Conservation (phyloP, 2,797 vertebrate genomes). For the Heteromormyrus szaboi region DNA sequence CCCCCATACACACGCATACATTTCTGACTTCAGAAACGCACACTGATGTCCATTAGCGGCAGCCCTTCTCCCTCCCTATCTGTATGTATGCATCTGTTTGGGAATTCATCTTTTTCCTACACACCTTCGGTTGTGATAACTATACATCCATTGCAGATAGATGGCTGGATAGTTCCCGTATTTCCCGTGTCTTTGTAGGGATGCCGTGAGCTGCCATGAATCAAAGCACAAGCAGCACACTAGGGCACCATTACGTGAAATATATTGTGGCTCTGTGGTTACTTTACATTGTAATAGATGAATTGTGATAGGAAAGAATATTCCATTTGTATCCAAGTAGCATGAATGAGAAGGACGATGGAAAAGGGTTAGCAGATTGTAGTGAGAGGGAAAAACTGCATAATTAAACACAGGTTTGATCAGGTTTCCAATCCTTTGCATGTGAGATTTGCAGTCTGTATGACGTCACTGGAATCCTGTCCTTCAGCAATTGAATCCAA, state of each 20-base stretch:
- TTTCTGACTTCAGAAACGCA: slow-evolving; percentile 21
- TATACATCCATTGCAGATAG: slow-evolving; percentile 48
- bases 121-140: slow-evolving; percentile 38
- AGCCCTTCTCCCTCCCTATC: neutral
- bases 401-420: slow-evolving; percentile 60
- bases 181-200: slow-evolving; percentile 32
- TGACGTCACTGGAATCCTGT: slow-evolving; percentile 68
- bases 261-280: slow-evolving; percentile 52
- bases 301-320: slow-evolving; percentile 56
- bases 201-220: slow-evolving; percentile 46
- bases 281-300: slow-evolving; percentile 64
- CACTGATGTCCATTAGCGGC: slow-evolving; percentile 35
- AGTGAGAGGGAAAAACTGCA: slow-evolving; percentile 35
- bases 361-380: neutral
- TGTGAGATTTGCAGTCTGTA: slow-evolving; percentile 66
- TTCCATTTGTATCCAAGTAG: slow-evolving; percentile 54
- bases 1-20: slow-evolving; percentile 16
- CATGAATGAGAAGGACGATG: slow-evolving; percentile 52
- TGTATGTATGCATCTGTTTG: slow-evolving; percentile 32
- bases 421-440: slow-evolving; percentile 55
- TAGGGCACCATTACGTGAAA: slow-evolving; percentile 52
- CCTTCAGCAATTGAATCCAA: slow-evolving; percentile 62
- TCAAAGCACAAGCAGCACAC: slow-evolving; percentile 53
- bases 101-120: slow-evolving; percentile 31
- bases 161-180: slow-evolving; percentile 30